Evolutionary conservation across 1,140 invertebrate genomes (phyloP), one percentile per base, ranked within the genome.

Genomic region (Drosophila pseudoananassae): DNA sequence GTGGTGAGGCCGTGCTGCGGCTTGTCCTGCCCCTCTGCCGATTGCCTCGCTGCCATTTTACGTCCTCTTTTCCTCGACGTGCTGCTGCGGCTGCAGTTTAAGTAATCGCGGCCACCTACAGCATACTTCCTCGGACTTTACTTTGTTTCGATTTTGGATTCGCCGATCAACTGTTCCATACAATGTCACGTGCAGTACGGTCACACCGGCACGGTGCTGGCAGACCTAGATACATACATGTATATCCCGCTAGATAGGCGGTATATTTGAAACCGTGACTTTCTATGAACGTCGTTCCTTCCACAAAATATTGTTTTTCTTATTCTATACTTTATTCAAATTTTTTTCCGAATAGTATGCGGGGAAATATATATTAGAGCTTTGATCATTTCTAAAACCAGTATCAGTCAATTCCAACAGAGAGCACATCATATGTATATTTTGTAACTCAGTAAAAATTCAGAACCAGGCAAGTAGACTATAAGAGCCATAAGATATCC

Each of bases 1-100:
- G 92, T 93, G 20, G 85, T 83, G 1, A 93, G 76, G 4, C 90
- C 90, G 8, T 49, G 51, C 17, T 66, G 82, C 27, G 49, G 31
- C 25, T 53, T 33, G 2, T 55, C 50, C 63, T 29, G 38, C 43
- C 14, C 10, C 31, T 54, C 63, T 15, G 63, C 63, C 14, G 65
- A 12, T 27, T 65, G 65, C 61, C 51, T 66, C 29, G 61, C 64
- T 55, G 64, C 64, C 64, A 69, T 70, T 47, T 45, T 47, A 7
- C 43, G 17, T 17, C 40, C 40, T 1, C n/a, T 43, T 17, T 8
- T 49, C 31, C 43, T 68, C 27, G 25, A 23, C 43, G 40, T 25
- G 23, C 31, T 69, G 29, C 65, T 55, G 29, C 65, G 31, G 29
- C 31, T 60, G 57, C 65, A 69, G 63, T 55, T 68, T 31, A 23